These are phyloP conservation scores for Leptocoma aspasia DNA, from an alignment of 2,113 vertebrate species.

Conservation along the genomic window DNA sequence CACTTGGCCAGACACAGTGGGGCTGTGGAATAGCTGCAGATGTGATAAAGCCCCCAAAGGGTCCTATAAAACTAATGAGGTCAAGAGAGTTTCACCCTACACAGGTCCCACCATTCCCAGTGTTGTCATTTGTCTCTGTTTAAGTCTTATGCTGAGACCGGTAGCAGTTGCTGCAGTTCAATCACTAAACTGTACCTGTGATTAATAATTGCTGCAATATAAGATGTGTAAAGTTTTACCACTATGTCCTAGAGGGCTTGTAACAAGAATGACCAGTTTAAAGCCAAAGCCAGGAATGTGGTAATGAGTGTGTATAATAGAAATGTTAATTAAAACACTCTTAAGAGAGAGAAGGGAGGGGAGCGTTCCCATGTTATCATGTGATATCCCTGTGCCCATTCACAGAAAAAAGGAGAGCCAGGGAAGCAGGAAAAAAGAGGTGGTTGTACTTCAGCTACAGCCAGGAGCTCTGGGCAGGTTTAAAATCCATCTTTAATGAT, in stretches of 20 bases:
- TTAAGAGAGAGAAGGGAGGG: not conserved
- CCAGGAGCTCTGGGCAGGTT: not conserved
- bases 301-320: slow-evolving; percentile 49
- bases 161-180: slow-evolving; percentile 42
- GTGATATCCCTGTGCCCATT: slow-evolving; percentile 5
- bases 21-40: not conserved
- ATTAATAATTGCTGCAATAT: slow-evolving; percentile 59
- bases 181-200: slow-evolving; percentile 18
- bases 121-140: slow-evolving; percentile 46
- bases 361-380: not conserved
- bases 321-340: slow-evolving; percentile 62
- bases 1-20: not conserved
- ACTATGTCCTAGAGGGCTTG: slow-evolving; percentile 46
- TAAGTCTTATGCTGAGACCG: not conserved
- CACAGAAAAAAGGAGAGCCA: not conserved
- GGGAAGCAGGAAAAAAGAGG: not conserved
- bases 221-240: slow-evolving; percentile 61
- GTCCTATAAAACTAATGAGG: slow-evolving; percentile 47
- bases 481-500: not conserved
- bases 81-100: not conserved
- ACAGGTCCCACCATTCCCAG: not conserved
- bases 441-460: not conserved
- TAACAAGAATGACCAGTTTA: slow-evolving; percentile 57
- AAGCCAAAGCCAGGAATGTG: slow-evolving; percentile 56
- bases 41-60: slow-evolving; percentile 25